Evolutionary conservation across 2,797 vertebrate genomes (phyloP), one percentile per base, ranked within the genome.

Genomic region (Pteronotus mesoamericanus): DNA sequence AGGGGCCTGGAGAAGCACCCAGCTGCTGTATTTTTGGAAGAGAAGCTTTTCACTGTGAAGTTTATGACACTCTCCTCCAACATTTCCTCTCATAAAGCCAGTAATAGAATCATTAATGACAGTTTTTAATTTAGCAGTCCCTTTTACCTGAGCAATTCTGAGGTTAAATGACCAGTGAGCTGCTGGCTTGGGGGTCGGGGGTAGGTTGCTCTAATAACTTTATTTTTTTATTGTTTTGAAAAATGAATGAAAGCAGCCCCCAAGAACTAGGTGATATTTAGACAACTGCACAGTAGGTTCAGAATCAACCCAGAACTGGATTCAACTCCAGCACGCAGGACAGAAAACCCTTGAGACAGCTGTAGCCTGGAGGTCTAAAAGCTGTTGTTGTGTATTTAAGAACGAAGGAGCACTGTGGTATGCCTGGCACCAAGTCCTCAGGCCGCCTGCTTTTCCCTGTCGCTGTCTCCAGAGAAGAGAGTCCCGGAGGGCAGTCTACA

Each of bases 181-280:
- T 37, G 78, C 87, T 89, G 57, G 64, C 91, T 93, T 80, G 80
- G 83, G 86, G 61, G 61, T 7, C 29, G 29, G 29, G 32, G 26
- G 59, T n/a, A n/a, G 78, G 71, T 66, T 46, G 59, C 51, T 89
- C 75, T 86, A 71, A 93, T 87, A 94, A 96, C 64, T 87, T 78
- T 55, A 32, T 39, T 93, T 96, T 90, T 42, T n/a, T n/a, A n/a
- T n/a, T n/a, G n/a, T 96, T 96, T 93, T 84, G 55, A 66, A 93
- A 85, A 93, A 89, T 85, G 85, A 94, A 84, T 91, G 91, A 85
- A 96, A 96, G 82, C 8, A 32, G 46, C 34, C 46, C 77, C 2
- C 72, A 88, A 74, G 39, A 85, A 78, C 19, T 44, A 69, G 39
- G 21, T 71, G 46, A 22, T 26, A 64, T 94, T 94, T 74, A 16